Evolutionary conservation across 1,140 invertebrate species (phyloP), one percentile per base, ranked within the genome.

Genomic region (Sarcophaga peregrina): DNA sequence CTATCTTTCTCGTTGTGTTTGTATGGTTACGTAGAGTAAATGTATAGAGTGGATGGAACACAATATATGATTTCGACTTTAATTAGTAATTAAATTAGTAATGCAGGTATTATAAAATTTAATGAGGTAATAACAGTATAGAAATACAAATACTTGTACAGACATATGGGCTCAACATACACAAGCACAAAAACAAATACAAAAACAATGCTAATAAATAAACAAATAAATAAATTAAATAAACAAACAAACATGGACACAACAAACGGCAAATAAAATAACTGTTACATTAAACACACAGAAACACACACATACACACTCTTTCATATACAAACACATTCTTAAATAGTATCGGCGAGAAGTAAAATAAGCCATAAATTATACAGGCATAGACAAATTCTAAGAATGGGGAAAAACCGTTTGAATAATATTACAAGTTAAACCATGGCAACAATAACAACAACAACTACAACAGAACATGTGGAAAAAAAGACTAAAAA

Each of bases 71-170:
- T 68, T 68, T 68, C 62, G 62, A 68, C 62, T 68, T 76, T 76
- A 76, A 76, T 76, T 76, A 76, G 74, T 48, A 76, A 76, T 76
- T 48, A 76, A 76, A 76, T 76, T 76, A 76, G 74, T 76, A 48
- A 76, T 76, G 74, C 74, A 76, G 74, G 74, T 76, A 76, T 76
- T 76, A 76, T 76, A 76, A 76, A 76, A 76, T 48, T 76, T 76
- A 76, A 76, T 48, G 74, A 76, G 74, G 74, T 76, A 76, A 76
- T 76, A 76, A 76, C 62, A 25, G 25, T 37, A 37, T 37, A 37
- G 25, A 37, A 1, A 37, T 37, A 37, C 25, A 37, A 4, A 37
- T 37, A 37, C 25, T 37, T 37, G 25, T 4, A 37, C 25, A n/a
- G n/a, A n/a, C n/a, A n/a, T n/a, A n/a, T n/a, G n/a, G n/a, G n/a